Evolutionary conservation across 2,888 invertebrate species (phyloP).

Genomic region (Spisula subtruncata): DNA sequence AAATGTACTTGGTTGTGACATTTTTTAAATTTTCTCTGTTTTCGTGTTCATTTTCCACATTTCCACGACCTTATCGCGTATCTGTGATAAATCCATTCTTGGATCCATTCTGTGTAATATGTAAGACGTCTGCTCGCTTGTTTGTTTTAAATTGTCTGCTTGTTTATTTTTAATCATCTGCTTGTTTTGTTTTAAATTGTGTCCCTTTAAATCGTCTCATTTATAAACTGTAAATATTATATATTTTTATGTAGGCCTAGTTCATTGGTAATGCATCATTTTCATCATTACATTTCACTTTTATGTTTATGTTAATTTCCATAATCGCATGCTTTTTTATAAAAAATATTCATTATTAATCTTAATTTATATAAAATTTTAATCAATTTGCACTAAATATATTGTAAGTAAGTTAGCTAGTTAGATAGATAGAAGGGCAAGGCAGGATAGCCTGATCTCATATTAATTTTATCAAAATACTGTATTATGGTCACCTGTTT

Average conservation of each 20-base stretch:
- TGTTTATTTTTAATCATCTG: not conserved
- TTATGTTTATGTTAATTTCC: not conserved
- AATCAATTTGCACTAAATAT: not conserved
- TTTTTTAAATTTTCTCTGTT: not conserved
- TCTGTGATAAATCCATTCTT: slow-evolving; percentile 7
- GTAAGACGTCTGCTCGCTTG: too few species aligned
- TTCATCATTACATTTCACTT: not conserved
- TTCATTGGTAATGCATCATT: not conserved
- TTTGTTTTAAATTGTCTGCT: not conserved
- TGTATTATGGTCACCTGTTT: too few species aligned
- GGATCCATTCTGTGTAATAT: not conserved
- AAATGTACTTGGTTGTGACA: not conserved
- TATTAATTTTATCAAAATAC: not conserved
- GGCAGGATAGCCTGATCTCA: slow-evolving; percentile 10
- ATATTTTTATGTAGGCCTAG: not conserved
- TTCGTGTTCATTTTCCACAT: not conserved
- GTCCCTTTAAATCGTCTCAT: too few species aligned
- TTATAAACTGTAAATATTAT: not conserved
- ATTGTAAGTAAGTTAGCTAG: not conserved
- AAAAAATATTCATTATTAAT: not conserved
- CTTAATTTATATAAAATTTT: not conserved
- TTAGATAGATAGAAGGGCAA: not conserved
- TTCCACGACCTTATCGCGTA: not conserved
- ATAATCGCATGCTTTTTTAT: not conserved
- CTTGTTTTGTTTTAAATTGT: not conserved